Evolutionary conservation across 1,140 invertebrate genomes (phyloP), one percentile per base, ranked within the genome.

Genomic region (Oryzaephilus surinamensis): DNA sequence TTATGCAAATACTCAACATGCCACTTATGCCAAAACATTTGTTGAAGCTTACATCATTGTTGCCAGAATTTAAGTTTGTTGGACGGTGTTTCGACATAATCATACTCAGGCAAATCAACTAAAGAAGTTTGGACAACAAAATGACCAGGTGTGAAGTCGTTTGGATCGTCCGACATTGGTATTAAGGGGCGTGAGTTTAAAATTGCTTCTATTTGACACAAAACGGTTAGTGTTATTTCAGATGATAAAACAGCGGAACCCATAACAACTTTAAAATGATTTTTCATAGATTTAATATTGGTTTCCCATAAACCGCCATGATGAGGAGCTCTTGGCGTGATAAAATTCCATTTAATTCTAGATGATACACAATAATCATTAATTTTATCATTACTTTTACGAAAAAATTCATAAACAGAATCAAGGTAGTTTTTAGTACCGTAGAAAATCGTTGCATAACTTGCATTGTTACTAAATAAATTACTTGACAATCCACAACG

Each of bases 251-350:
- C 4, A 8, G 19, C 8, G 4, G 4, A 5, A 5, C 19, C 19
- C 4, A 20, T 20, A 5, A 45, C 32, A 10, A 29, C 41, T 19
- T 50, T 32, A 4, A 64, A 38, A 43, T 63, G 62, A 23, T 42
- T 38, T 42, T 69, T 69, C 2, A 57, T 44, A 15, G 43, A 46
- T 47, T 63, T 63, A 0, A 69, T 54, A 2, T 46, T 55, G 2
- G 55, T 42, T 44, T 69, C 66, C 52, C 60, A 64, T 21, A 45
- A 3, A 4, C 65, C 65, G 14, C 64, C 64, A 32, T 67, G 61
- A 50, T 67, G 55, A 3, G 61, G 58, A 6, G 61, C 52, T 4
- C 31, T 10, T 17, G 64, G 55, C 1, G 63, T 58, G 38, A 60
- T 59, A 34, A 67, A 63, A 11, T 59, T 35, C 57, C 62, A 66